Conservation (phyloP, 2,888 invertebrate species). For the Blera fallax region DNA sequence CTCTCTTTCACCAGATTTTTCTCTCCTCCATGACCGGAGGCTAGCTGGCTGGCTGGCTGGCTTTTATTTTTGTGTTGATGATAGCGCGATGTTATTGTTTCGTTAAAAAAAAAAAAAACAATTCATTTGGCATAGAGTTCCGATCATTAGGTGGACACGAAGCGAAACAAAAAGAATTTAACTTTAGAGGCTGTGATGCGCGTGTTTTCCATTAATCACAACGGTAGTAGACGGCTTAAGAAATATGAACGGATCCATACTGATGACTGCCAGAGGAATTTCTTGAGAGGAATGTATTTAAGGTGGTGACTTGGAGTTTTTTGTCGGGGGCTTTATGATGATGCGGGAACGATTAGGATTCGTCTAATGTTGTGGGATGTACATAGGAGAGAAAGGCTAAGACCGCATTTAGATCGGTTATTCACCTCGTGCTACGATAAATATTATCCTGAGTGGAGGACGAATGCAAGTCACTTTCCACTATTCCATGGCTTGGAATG, state of each 20-base stretch:
- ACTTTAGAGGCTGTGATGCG: slow-evolving; percentile 27
- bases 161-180: not conserved
- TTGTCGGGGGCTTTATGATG: not conserved
- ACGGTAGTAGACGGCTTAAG: slow-evolving; percentile 29
- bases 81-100: slow-evolving; percentile 41
- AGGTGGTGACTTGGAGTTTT: not conserved
- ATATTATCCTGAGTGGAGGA: too few species aligned
- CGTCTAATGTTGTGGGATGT: not conserved
- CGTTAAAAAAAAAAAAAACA: slow-evolving; percentile 4
- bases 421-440: not conserved
- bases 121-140: slow-evolving; percentile 55
- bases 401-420: not conserved
- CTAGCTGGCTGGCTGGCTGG: slow-evolving; percentile 20
- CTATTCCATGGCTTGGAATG: too few species aligned
- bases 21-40: slow-evolving; percentile 33
- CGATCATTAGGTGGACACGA: slow-evolving; percentile 48
- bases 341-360: not conserved
- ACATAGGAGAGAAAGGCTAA: not conserved
- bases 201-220: slow-evolving; percentile 60
- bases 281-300: not conserved
- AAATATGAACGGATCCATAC: slow-evolving; percentile 3
- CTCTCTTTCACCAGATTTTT: slow-evolving; percentile 42
- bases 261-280: not conserved
- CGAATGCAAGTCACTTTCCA: too few species aligned
- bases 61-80: slow-evolving; percentile 48